Percentiles rank a stretch among this genome's conserved stretches.
Conservation (phyloP, 2,113 vertebrate genomes). For the Globicephala melas region DNA sequence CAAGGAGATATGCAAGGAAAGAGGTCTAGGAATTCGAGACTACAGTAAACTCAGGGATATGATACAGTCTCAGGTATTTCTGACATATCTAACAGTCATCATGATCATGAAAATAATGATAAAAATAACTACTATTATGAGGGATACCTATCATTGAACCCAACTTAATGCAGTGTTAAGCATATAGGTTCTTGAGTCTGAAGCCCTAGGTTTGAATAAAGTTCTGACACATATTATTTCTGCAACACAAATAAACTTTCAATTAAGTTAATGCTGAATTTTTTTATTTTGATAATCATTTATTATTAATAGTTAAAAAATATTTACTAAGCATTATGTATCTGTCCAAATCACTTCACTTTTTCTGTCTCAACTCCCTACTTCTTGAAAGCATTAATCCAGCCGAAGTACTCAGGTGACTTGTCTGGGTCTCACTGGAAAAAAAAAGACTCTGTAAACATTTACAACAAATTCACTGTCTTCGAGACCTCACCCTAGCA, state of each 20-base stretch:
- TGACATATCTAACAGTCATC: background rate
- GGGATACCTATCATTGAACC: background rate
- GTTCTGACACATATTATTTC: background rate
- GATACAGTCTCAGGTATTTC: background rate
- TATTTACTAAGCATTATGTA: background rate
- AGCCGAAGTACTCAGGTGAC: background rate
- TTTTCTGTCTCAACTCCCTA: background rate
- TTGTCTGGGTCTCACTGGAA: background rate
- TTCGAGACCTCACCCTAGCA: background rate
- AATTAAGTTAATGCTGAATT: background rate
- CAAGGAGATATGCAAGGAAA: background rate
- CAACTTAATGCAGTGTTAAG: background rate
- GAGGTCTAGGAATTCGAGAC: background rate
- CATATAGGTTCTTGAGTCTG: background rate
- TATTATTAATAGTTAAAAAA: background rate
- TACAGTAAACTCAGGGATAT: background rate
- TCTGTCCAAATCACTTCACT: background rate
- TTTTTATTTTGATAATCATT: background rate
- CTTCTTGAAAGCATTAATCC: background rate
- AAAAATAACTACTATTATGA: background rate
- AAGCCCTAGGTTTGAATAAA: background rate
- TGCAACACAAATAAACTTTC: background rate
- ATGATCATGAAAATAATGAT: background rate
- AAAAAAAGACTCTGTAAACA: background rate
- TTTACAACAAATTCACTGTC: background rate